Base-by-base conservation (phyloP, 2,113 vertebrate species). In the Psittacula cyanocephala region DNA sequence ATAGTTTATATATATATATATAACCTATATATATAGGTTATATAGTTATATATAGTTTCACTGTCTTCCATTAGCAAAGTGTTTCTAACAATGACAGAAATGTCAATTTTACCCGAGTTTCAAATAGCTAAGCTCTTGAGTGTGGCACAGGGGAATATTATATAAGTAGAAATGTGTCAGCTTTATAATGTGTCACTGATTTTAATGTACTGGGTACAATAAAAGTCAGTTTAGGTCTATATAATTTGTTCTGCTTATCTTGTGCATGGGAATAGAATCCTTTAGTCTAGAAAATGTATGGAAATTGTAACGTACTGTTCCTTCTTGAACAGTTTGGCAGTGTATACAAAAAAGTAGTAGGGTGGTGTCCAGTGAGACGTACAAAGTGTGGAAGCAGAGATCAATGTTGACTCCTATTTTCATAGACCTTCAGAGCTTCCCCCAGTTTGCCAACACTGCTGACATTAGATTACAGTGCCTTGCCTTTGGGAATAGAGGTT, bases 51-150 rank as follows among this genome's bases (percentile, higher is more conserved):
- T 37, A 43, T 90, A 31, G 27, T 75, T 96, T 90, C 43, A 60
- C 72, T 90, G 49, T 24, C 23, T 81, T 80, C 14, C 25, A 28
- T 91, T 86, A 85, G 25, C 23, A n/a, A 82, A 63, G 7, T 67
- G 50, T 62, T 93, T 94, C 69, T 74, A 78, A 83, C 47, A 88
- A 41, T 60, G 43, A 71, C 33, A 70, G 27, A 89, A 91, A 83
- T 77, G n/a, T 47, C 71, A 74, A 4, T 95, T 94, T 91, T 80
- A 81, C 74, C 29, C 52, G 88, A 71, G 27, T 88, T 94, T 86
- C 76, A 94, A 77, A 37, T 49, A 86, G 10, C 43, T 80, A 19
- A 63, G 18, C 13, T 90, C 27, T 55, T 37, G 55, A 70, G 17
- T 60, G 37, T 60, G 43, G 24, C 50, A 68, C 46, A 81, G 27